Base-by-base conservation (phyloP, 2,888 invertebrate species). In the Protodeltote pygarga region DNA sequence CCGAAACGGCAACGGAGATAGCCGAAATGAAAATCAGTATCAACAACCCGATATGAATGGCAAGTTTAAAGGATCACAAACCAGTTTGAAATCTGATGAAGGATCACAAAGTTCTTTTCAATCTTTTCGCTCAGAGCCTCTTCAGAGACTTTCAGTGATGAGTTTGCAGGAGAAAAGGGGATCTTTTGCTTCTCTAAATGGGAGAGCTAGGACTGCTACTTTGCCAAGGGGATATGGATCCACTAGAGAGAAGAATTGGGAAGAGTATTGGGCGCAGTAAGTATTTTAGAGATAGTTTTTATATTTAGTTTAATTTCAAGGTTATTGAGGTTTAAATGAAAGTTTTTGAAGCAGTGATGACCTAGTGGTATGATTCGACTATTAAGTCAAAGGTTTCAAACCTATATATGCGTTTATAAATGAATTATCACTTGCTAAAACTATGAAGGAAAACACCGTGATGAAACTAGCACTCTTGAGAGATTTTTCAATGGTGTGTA, bases 261-360 rank as follows among this genome's bases (percentile, higher is more conserved):
- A 92, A 52, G 90, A 90, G 10, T 92, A 92, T 62, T 92, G 92
- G 92, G 81, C 90, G 1, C 79, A 83, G 92, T 92, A 70, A 88
- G 90, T 87, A 62, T 32, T 63, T 47, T 48, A 40, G 46, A 34
- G n/a, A 40, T n/a, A n/a, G n/a, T 20, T 5, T 16, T 33, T 10
- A 8, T n/a, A n/a, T n/a, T n/a, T n/a, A n/a, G n/a, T n/a, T n/a
- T n/a, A n/a, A n/a, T n/a, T n/a, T n/a, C n/a, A n/a, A n/a, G n/a
- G n/a, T n/a, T n/a, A n/a, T n/a, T n/a, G n/a, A n/a, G n/a, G n/a
- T n/a, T n/a, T n/a, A n/a, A n/a, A n/a, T n/a, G n/a, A n/a, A n/a
- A n/a, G n/a, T n/a, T n/a, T n/a, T n/a, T n/a, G n/a, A n/a, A n/a
- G n/a, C n/a, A n/a, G n/a, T n/a, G n/a, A n/a, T n/a, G n/a, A n/a